These are phyloP conservation scores for Branchipolynoe longqiensis DNA, from an alignment of 2,888 invertebrate species.

Conservation along the genomic window DNA sequence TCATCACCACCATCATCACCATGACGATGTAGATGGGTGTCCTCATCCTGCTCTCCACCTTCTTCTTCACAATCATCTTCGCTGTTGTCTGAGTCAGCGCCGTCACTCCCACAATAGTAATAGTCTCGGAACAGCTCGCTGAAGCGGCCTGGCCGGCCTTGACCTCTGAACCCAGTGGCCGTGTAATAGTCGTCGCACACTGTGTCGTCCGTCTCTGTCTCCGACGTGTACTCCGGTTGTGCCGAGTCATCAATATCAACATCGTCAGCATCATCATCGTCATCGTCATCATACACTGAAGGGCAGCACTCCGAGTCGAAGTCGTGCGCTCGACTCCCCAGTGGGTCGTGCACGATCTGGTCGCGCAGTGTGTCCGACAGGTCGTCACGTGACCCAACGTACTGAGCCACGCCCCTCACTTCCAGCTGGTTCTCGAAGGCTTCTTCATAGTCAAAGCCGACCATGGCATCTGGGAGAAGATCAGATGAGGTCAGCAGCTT, in stretches of 20 bases:
- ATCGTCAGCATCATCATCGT: background rate
- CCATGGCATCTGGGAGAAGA: too few species aligned
- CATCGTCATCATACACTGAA: conserved; percentile 14
- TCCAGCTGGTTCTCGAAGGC: conserved; percentile 71
- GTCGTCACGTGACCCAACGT: conserved; percentile 26
- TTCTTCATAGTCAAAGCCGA: conserved; percentile 73
- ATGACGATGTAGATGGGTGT: background rate
- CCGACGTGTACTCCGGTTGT: too few species aligned
- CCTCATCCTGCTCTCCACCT: background rate
- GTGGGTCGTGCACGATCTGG: background rate
- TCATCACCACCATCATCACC: background rate
- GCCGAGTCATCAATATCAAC: too few species aligned
- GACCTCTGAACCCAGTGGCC: conserved; percentile 10
- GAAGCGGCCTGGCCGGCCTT: conserved; percentile 82
- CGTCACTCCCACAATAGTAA: conserved; percentile 7
- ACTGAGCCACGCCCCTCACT: conserved; percentile 60
- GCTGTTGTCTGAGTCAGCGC: conserved; percentile 23
- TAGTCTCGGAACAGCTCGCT: conserved; percentile 38
- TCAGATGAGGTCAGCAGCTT: too few species aligned
- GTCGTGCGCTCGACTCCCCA: conserved; percentile 21
- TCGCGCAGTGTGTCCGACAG: conserved; percentile 38
- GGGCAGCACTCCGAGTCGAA: conserved; percentile 39
- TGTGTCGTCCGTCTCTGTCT: conserved; percentile 51
- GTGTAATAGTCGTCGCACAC: conserved; percentile 54
- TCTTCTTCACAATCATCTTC: background rate